phyloP scores from a whole-genome alignment of 2,888 invertebrate genomes.

The Nephrocerus scutellatus region DNA sequence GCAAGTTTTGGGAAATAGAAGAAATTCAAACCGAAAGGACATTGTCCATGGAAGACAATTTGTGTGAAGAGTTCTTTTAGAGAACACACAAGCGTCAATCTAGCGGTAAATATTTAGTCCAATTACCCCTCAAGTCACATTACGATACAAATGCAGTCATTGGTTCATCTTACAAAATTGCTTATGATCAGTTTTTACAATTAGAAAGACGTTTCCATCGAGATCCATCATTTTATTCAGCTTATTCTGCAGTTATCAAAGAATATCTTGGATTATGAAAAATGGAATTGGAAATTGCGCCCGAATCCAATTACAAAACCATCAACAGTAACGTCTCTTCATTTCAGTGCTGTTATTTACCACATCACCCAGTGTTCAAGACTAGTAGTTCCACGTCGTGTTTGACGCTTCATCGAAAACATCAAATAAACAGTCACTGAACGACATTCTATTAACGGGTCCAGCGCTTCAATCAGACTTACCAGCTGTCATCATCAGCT shows the following conservation, averaged over 20 bases:
- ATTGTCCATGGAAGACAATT: not conserved
- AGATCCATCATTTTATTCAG: conserved; percentile 2
- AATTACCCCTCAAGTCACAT: conserved; percentile 7
- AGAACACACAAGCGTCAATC: conserved; percentile 1
- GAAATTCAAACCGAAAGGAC: no score
- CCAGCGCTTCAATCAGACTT: conserved; percentile 19
- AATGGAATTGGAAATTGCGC: conserved; percentile 10
- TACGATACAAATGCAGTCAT: conserved; percentile 1
- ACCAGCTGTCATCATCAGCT: conserved; percentile 13
- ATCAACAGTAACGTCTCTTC: not conserved
- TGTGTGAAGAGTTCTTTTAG: conserved; percentile 8
- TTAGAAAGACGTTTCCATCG: conserved; percentile 6
- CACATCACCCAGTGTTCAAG: conserved; percentile 9
- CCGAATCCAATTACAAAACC: conserved; percentile 8
- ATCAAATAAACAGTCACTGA: conserved; percentile 32
- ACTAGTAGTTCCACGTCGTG: conserved; percentile 14
- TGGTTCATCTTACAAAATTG: conserved; percentile 8
- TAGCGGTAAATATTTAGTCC: conserved; percentile 6
- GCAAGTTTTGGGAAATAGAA: conserved; percentile 8
- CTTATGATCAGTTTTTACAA: conserved; percentile 10
- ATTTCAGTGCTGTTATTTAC: conserved; percentile 13
- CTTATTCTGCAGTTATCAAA: conserved; percentile 9
- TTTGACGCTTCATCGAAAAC: conserved; percentile 19
- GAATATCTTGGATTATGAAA: conserved; percentile 12
- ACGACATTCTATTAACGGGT: conserved; percentile 14